A percentile compares a stretch with the other conserved stretches of the same genome.
These are phyloP conservation scores for Phaonia tiefii DNA, from an alignment of 2,888 invertebrate species.

Conservation along the genomic window DNA sequence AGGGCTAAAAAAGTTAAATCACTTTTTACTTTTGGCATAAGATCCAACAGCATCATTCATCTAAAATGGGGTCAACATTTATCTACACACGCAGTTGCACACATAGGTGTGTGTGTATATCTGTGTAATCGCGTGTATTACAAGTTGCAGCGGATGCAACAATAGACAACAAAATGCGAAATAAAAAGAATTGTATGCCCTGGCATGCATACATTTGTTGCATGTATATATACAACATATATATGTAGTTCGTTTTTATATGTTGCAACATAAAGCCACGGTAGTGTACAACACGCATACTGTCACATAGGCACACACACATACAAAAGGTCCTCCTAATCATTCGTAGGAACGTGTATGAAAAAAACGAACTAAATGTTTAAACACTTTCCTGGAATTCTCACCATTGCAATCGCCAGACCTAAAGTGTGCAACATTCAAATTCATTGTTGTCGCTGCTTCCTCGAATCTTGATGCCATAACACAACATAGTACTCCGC, in stretches of 20 bases:
- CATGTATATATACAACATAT: no score
- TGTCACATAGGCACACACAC: neutral
- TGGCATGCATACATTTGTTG: no score
- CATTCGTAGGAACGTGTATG: neutral
- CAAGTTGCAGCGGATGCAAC: conserved; percentile 32
- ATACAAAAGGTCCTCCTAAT: conserved; percentile 6
- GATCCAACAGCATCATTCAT: conserved; percentile 37
- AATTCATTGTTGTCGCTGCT: conserved; percentile 44
- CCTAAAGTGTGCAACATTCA: conserved; percentile 53
- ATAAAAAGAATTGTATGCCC: no score
- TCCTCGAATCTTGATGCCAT: neutral
- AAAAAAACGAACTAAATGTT: conserved; percentile 37
- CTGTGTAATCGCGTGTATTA: neutral
- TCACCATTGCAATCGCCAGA: conserved; percentile 50
- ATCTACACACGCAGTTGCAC: conserved; percentile 21
- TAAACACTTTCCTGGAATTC: conserved; percentile 41
- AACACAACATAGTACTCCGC: no score
- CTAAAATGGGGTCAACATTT: conserved; percentile 50
- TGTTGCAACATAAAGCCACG: conserved; percentile 23
- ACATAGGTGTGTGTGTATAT: neutral
- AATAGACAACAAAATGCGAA: conserved; percentile 15
- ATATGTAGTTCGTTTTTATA: conserved; percentile 29
- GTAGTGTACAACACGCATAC: conserved; percentile 3
- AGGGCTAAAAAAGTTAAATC: conserved; percentile 54
- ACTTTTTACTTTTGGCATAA: conserved; percentile 45